Evolutionary conservation across 2,113 vertebrate genomes (phyloP).

Genomic region (Hemicordylus capensis): DNA sequence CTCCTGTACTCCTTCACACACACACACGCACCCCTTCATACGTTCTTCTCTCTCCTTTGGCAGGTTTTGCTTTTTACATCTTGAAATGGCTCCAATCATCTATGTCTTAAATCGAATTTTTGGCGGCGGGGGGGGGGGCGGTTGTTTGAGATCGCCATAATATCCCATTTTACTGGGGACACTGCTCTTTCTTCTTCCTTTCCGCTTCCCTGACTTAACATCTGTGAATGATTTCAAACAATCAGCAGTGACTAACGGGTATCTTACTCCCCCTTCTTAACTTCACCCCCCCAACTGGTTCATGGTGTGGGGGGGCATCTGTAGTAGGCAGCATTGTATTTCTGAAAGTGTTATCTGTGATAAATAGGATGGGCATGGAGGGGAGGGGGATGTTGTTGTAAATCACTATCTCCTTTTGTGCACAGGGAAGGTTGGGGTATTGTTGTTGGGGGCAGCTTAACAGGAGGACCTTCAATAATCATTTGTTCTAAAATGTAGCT

Average conservation of each 20-base stretch:
- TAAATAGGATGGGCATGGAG: neutral
- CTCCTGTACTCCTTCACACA: neutral
- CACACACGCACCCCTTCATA: neutral
- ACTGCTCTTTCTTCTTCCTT: neutral
- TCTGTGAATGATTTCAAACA: neutral
- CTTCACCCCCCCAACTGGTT: neutral
- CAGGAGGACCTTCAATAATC: neutral
- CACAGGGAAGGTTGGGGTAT: neutral
- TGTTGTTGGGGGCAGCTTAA: neutral
- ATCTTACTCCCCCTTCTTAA: neutral
- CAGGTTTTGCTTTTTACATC: too few species aligned
- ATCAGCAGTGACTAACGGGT: neutral
- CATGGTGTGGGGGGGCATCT: neutral
- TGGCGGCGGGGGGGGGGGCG: neutral
- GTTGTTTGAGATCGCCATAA: too few species aligned
- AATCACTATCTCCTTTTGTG: conserved; percentile 28
- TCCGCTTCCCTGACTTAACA: neutral
- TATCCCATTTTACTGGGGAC: neutral
- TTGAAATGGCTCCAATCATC: neutral
- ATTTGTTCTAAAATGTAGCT: conserved; percentile 2
- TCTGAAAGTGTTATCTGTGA: neutral
- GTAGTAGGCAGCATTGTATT: neutral
- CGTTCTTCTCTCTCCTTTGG: neutral
- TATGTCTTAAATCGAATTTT: neutral
- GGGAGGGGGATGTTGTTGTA: neutral